Base-by-base conservation (phyloP, 2,113 vertebrate species). In the Phainopepla nitens region DNA sequence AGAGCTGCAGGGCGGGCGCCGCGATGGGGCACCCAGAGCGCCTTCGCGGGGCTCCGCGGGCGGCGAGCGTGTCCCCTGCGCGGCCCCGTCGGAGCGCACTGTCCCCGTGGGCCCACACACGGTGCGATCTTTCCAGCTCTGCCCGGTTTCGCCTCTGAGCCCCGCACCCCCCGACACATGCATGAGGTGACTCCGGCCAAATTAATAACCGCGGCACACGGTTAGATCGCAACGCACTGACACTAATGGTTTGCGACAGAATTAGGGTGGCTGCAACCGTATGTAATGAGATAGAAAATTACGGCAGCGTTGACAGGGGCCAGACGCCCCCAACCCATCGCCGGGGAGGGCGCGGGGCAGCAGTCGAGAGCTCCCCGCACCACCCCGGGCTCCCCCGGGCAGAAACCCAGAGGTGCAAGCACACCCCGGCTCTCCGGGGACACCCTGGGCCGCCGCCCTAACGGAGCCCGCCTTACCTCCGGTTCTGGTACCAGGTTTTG, bases 401-500 rank as follows among this genome's bases (percentile, higher is more conserved):
- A 57, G 36, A 33, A 73, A 15, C 28, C 24, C 42, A 3, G 42
- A 5, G 19, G 28, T 13, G 20, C 44, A 33, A 29, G 14, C 33
- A 31, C 15, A 2, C 9, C 20, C 5, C 11, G 18, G 28, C 35
- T 58, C 25, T 58, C 53, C 24, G 11, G 35, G 15, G 10, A 58
- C 20, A 13, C 33, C 28, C 58, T 9, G 33, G 64, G 68, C 42
- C 15, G 15, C 45, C 45, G 33, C 39, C 29, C 39, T 39, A 9
- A 35, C 41, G 28, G 45, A n/a, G 6, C 57, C 39, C 41, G 11
- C 42, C 95, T 98, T 97, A 99, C 99, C 99, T 99, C 83, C 99
- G 97, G 98, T 99, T 99, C 98, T 99, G 99, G 98, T 99, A 99
- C 99, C 99, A 99, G 96, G 99, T 99, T 98, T 99, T 99, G 97